phyloP scores from a whole-genome alignment of 2,888 invertebrate species.

The Dasypogon diadema region DNA sequence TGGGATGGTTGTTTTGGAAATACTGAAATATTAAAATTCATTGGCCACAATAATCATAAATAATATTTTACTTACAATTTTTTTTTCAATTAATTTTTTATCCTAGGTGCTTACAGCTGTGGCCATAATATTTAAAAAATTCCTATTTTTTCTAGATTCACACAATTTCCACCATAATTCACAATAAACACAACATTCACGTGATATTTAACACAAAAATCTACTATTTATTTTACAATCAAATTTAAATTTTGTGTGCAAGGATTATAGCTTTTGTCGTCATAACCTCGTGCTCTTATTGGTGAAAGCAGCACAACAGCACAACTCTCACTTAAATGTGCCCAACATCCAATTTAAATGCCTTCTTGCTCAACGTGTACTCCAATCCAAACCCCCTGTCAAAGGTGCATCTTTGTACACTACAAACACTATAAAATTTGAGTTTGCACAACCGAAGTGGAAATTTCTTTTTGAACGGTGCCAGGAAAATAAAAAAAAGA shows the following conservation, averaged over 20 bases:
- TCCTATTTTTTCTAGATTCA: neutral
- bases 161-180: slow-evolving; percentile 27
- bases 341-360: neutral
- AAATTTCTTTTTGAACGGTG: neutral
- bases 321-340: slow-evolving; percentile 15
- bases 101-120: neutral
- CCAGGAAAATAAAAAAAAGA: neutral
- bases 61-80: slow-evolving; percentile 28
- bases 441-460: slow-evolving; percentile 21
- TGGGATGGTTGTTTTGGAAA: too few species aligned
- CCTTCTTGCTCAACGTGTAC: slow-evolving; percentile 13
- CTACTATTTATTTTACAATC: neutral
- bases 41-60: too few species aligned
- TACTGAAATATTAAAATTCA: too few species aligned
- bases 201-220: slow-evolving; percentile 23
- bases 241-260: slow-evolving; percentile 9
- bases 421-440: slow-evolving; percentile 3
- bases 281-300: neutral
- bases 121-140: slow-evolving; percentile 14
- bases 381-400: slow-evolving; percentile 15
- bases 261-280: neutral
- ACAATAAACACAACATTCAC: slow-evolving; percentile 35
- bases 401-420: neutral
- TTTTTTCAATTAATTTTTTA: slow-evolving; percentile 28
- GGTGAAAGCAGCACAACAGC: slow-evolving; percentile 5